phyloP scores from a whole-genome alignment of 2,888 invertebrate species.

The Elaeidobius kamerunicus region DNA sequence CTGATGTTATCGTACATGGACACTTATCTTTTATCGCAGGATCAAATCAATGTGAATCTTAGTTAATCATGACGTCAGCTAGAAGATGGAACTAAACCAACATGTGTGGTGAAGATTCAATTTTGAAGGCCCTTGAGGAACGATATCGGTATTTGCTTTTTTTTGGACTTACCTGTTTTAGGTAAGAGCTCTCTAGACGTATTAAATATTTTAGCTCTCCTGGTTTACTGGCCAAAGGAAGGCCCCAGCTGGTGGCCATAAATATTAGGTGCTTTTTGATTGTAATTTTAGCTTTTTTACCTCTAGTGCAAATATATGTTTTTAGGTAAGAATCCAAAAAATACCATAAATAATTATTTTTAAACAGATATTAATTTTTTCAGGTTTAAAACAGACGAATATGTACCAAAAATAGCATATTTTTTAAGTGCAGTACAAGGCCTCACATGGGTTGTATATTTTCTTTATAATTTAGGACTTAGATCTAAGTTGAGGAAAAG shows the following conservation, averaged over 20 bases:
- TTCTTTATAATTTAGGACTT: slow-evolving; percentile 68
- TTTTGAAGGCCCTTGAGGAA: too few relatives aligned
- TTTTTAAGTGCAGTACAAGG: slow-evolving; percentile 68
- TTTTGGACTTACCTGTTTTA: too few relatives aligned
- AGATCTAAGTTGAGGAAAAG: slow-evolving; percentile 62
- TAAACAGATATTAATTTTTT: not conserved
- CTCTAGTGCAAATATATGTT: slow-evolving; percentile 66
- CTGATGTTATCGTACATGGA: too few relatives aligned
- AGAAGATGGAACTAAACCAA: too few relatives aligned
- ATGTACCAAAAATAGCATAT: slow-evolving; percentile 61
- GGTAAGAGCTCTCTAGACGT: too few relatives aligned
- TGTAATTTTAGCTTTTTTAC: slow-evolving; percentile 62
- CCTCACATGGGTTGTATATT: slow-evolving; percentile 79
- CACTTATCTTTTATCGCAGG: too few relatives aligned
- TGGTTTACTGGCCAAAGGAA: too few relatives aligned
- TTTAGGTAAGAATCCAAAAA: slow-evolving; percentile 41
- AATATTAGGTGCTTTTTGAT: slow-evolving; percentile 63
- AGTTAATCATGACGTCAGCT: too few relatives aligned
- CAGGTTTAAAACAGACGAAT: slow-evolving; percentile 36
- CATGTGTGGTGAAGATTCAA: too few relatives aligned
- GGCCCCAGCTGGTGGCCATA: slow-evolving; percentile 64
- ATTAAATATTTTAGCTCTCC: too few relatives aligned
- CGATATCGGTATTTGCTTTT: too few relatives aligned
- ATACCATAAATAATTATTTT: not conserved
- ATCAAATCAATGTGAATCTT: too few relatives aligned